Evolutionary conservation across 2,113 vertebrate species (phyloP), one percentile per base, ranked within the genome.

Genomic region (Coracopsis vasa): DNA sequence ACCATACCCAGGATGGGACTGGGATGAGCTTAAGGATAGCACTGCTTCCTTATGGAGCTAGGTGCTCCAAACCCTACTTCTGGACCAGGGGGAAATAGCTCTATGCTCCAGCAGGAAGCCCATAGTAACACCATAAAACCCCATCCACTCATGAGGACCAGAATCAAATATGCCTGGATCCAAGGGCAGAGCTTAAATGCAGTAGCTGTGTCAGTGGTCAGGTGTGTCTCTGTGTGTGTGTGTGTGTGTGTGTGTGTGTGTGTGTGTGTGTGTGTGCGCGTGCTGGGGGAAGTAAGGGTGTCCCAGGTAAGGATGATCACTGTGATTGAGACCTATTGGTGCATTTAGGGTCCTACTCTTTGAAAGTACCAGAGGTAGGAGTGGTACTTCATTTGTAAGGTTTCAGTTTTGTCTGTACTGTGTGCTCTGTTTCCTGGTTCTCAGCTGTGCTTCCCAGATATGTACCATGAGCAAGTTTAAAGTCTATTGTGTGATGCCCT

Each of bases 371-470:
- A 28, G 50, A 37, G 33, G 44, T 9, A 41, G 14, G 0, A 7
- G 1, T 0, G 11, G 3, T 2, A 1, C 6, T 35, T 58, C 1
- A 0, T 37, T 31, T 20, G 0, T n/a, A 29, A 5, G 21, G 13
- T 37, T 77, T 37, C 24, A 31, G 35, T 0, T 1, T 58, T 15
- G 2, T 6, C 0, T 90, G 33, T 0, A 0, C 2, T 0, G 3
- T 21, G 37, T 54, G n/a, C 11, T 41, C n/a, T 10, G 6, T 56
- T 35, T 48, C 6, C 12, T 86, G 18, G 1, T 2, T 53, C 35
- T 20, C 3, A 12, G n/a, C 8, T 6, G 3, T 13, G 24, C 7
- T 61, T 6, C 23, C 58, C 21, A 60, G 80, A 67, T 31, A 31
- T 4, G 19, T 8, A 0, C 13, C 2, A 15, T 58, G 24, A 4